Evolutionary conservation across 2,113 vertebrate genomes (phyloP), one percentile per base, ranked within the genome.

Genomic region (Petrocephalus microphthalmus): DNA sequence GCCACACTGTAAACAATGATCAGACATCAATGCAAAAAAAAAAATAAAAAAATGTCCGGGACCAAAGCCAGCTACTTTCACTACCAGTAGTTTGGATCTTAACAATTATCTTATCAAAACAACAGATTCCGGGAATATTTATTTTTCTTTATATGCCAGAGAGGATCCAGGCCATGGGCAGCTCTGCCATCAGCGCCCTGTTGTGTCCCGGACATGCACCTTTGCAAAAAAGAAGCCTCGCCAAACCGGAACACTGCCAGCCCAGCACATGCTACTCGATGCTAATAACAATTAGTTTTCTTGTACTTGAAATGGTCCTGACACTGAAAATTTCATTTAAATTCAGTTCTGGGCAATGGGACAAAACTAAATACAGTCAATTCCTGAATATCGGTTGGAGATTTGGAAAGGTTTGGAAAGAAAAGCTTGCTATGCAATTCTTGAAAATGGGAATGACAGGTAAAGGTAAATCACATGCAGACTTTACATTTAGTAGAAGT

Each of bases 31-130:
- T 87, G 45, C 47, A 52, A 87, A 87, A 47, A n/a, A 49, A 85
- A n/a, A 0, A 25, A 84, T n/a, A 15, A 52, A 15, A 52, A 33
- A 49, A 2, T 0, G 25, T 47, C 67, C 22, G 51, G 64, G 49
- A 78, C 5, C n/a, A 49, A 33, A 20, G 87, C 87, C 87, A 87
- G 33, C 7, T 29, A 20, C 37, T 67, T 67, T 71, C 47, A 87
- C 64, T 78, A 87, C 51, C 45, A 67, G 25, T 49, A 81, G 67
- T 49, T 29, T 67, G 25, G 29, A 87, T 87, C 87, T 78, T 81
- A 53, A 78, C 29, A 71, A 54, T 53, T 87, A 87, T 74, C 64
- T 87, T 78, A 78, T 87, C 47, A 81, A 78, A 87, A 78, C 67
- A 87, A 81, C 47, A 54, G n/a, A 78, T 87, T 78, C 87, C 74